Evolutionary conservation across 2,888 invertebrate species (phyloP).

Genomic region (Auanema sp.): DNA sequence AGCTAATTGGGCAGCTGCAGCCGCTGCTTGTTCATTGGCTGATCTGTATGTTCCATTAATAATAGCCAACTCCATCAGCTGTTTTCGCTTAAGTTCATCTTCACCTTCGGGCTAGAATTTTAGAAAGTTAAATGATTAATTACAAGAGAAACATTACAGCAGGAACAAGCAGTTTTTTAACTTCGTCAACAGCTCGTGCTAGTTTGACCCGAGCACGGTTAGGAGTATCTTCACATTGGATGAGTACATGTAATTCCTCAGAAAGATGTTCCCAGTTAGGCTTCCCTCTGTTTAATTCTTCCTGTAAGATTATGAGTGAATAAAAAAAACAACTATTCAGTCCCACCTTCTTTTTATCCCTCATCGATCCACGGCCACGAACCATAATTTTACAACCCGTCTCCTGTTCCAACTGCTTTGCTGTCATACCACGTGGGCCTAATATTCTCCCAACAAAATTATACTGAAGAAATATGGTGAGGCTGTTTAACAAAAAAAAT

Average conservation of each 20-base stretch:
- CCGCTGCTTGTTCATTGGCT: slow-evolving; percentile 36
- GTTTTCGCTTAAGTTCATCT: slow-evolving; percentile 98
- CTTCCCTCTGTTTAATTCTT: slow-evolving; percentile 97
- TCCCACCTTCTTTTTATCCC: slow-evolving; percentile 59
- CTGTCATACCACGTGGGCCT: slow-evolving; percentile 99
- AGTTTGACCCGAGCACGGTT: slow-evolving; percentile 93
- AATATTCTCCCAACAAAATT: slow-evolving; percentile 99
- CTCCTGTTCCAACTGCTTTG: slow-evolving; percentile 98
- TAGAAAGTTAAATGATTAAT: neutral
- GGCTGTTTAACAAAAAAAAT: neutral
- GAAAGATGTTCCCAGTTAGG: slow-evolving; percentile 99
- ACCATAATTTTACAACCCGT: slow-evolving; percentile 99
- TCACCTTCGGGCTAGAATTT: slow-evolving; percentile 91
- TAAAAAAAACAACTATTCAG: neutral
- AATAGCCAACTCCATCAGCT: slow-evolving; percentile 99
- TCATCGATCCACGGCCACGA: slow-evolving; percentile 68
- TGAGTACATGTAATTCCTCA: slow-evolving; percentile 95
- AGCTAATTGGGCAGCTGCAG: slow-evolving; percentile 37
- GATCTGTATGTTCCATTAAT: slow-evolving; percentile 96
- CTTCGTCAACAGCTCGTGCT: slow-evolving; percentile 93
- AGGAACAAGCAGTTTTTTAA: slow-evolving; percentile 93
- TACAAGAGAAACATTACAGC: slow-evolving; percentile 70
- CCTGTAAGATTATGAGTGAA: slow-evolving; percentile 72
- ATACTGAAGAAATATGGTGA: slow-evolving; percentile 77
- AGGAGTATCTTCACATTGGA: slow-evolving; percentile 97